Evolutionary conservation across 2,113 vertebrate genomes (phyloP), one percentile per base, ranked within the genome.

Genomic region (Cryptomyrus ogoouensis): DNA sequence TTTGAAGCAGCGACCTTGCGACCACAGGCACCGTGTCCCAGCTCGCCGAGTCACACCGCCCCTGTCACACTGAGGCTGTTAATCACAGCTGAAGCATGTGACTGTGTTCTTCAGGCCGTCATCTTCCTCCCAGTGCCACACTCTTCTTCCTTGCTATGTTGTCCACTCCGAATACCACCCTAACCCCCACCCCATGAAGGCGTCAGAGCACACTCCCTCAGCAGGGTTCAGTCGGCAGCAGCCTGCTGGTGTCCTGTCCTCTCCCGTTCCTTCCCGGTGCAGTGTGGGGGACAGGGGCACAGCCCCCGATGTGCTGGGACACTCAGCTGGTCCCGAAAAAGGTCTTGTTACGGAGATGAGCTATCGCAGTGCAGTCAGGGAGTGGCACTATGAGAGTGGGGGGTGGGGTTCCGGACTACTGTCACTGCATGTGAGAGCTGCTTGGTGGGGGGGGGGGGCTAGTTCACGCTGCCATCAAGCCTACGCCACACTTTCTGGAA

Each of bases 321-420:
- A 21, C 53, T 56, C 53, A 21, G 19, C 19, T 56, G 53, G 53
- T 56, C 52, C 17, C 19, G 52, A 56, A 21, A 56, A 56, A 21
- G 21, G 52, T 89, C 42, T 89, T 24, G 84, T 89, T 89, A 89
- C 80, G 13, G 49, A 62, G 89, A 89, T 84, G 80, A 89, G 77
- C 53, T 19, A 7, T 56, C 19, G 5, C 19, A 56, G 52, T 56
- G 35, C 24, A 5, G 19, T 19, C 6, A 52, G 50, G 50, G 50
- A 52, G 50, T 39, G 66, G 24, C 46, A 27, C 39, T 27, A 3
- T 21, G 84, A 56, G 53, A 56, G 53, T 24, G 53, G 19, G 15
- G 1, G 15, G 39, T 49, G 42, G 35, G 9, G 56, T 47, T 89
- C 13, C 31, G 15, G n/a, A 58, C 24, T n/a, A 8, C 58, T 56